Evolutionary conservation across 37 sponge, comb jelly and placozoan genomes (phyloP).

Genomic region (Ianthella basta): DNA sequence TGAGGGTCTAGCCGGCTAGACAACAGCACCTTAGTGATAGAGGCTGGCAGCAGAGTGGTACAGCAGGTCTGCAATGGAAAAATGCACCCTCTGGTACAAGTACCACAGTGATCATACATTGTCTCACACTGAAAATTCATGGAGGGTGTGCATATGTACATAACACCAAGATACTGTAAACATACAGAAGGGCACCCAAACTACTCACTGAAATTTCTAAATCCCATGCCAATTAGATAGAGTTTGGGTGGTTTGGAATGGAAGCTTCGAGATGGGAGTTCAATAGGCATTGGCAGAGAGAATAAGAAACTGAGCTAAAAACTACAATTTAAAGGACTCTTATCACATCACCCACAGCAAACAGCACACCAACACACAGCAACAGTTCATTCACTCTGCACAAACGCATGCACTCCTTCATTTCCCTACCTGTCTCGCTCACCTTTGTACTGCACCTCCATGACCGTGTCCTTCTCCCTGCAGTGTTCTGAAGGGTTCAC

Average conservation of each 20-base stretch:
- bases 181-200: no score
- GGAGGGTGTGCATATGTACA: not conserved
- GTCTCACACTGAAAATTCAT: no score
- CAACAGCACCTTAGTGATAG: slow-evolving; percentile 27
- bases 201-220: slow-evolving; percentile 15
- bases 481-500: not conserved
- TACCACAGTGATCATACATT: no score
- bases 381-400: no score
- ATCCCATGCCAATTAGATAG: slow-evolving; percentile 14
- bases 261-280: slow-evolving; percentile 9
- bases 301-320: no score
- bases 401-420: no score
- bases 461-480: slow-evolving; percentile 17
- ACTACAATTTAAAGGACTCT: no score
- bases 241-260: slow-evolving; percentile 10
- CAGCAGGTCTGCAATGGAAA: slow-evolving; percentile 24
- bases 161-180: not conserved
- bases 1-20: slow-evolving; percentile 47
- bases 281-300: no score
- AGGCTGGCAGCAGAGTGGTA: slow-evolving; percentile 30
- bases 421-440: not conserved
- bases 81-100: not conserved
- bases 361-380: no score
- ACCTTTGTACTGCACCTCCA: slow-evolving; percentile 63
- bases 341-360: no score